Evolutionary conservation across 2,888 invertebrate genomes (phyloP), one percentile per base, ranked within the genome.

Genomic region (Tetrapedia diversipes): DNA sequence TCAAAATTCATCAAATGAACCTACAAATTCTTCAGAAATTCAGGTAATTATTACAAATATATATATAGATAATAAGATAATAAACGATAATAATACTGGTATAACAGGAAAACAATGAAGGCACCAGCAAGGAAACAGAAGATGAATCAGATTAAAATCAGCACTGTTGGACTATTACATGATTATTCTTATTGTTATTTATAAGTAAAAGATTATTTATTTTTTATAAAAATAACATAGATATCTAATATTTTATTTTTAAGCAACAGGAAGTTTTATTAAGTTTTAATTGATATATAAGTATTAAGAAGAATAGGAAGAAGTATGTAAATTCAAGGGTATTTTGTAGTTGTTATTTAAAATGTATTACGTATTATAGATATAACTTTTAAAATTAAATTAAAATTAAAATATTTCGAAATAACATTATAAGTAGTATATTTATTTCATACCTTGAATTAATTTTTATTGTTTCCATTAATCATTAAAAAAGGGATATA

Each of bases 41-140:
- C 22, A 77, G 54, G 82, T 81, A 70, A 27, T 32, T 59, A 24
- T 16, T 49, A 37, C 2, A 49, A 14, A 1, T 61, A 29, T 56
- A 3, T 24, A 56, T 59, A n/a, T 43, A 19, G 3, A 4, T 14
- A 8, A 34, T 2, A 34, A 37, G 39, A 37, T 19, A 8, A 6
- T 56, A 29, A 32, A 66, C 11, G 22, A 53, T 32, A 4, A n/a
- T 10, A 22, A 32, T 47, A 34, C 29, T 54, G 27, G n/a, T 29
- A 8, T 24, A 19, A 47, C 14, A 79, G 72, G 64, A 51, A 32
- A 45, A 4, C 16, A 27, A 10, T 14, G 37, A 71, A 11, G 45
- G n/a, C 6, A 8, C 14, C 19, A 32, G 32, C 10, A 39, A 65
- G 19, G 56, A 51, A 10, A 16, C 8, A 32, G 32, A 37, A 78